Percentiles rank a stretch among this genome's conserved stretches.
phyloP scores from a whole-genome alignment of 1,140 invertebrate genomes.

The Listronotus bonariensis region DNA sequence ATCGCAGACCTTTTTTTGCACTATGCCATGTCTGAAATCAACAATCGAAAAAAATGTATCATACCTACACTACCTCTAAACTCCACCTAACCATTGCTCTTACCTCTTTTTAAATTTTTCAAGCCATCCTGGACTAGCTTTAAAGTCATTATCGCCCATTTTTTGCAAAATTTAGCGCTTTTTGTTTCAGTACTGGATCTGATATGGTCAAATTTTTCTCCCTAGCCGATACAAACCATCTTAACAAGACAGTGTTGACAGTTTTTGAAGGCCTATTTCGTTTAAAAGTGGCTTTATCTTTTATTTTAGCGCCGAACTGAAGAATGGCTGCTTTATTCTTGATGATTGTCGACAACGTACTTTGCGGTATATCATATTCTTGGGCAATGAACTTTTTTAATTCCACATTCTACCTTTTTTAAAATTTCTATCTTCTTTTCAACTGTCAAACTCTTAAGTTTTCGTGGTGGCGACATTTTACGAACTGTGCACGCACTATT shows the following conservation, averaged over 20 bases:
- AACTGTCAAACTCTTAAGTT: constrained; percentile 13
- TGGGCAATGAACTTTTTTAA: constrained; percentile 14
- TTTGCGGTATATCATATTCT: constrained; percentile 14
- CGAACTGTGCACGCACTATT: too few relatives aligned
- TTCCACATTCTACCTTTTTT: constrained; percentile 15
- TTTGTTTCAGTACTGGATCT: background rate
- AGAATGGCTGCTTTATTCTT: constrained; percentile 19
- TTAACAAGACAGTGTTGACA: background rate
- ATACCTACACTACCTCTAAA: too few relatives aligned
- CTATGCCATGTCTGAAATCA: constrained; percentile 4
- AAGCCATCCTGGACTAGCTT: background rate
- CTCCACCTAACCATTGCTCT: too few relatives aligned
- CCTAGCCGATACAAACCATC: constrained; percentile 12
- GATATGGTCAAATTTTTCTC: constrained; percentile 5
- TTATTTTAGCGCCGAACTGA: background rate
- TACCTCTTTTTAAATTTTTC: constrained; percentile 12
- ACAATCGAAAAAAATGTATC: too few relatives aligned
- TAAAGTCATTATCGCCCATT: constrained; percentile 6
- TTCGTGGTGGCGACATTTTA: background rate
- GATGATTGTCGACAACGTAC: constrained; percentile 20
- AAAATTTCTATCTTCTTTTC: constrained; percentile 15
- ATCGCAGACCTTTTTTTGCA: constrained; percentile 11
- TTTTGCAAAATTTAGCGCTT: constrained; percentile 2
- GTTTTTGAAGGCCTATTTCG: constrained; percentile 6
- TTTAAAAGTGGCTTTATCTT: constrained; percentile 1